Base-by-base conservation (phyloP, 1,140 invertebrate species). In the Trichoplusia ni region DNA sequence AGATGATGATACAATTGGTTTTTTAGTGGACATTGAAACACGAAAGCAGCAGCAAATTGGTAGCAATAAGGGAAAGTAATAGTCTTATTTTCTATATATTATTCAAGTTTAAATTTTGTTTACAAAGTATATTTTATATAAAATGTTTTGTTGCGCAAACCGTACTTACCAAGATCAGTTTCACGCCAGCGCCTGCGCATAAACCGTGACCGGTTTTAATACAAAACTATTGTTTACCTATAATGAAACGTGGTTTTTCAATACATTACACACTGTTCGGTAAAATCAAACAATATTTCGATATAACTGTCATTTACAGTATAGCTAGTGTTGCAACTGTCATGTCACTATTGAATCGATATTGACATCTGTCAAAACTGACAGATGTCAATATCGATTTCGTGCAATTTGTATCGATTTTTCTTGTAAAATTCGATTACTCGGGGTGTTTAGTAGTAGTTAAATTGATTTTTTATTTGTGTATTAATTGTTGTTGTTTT, bases 401-500 rank as follows among this genome's bases (percentile, higher is more conserved):
- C 1, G 31, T 11, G 31, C 13, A 2, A 1, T 7, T 7, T 33
- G n/a, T 2, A 11, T n/a, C n/a, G n/a, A n/a, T n/a, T n/a, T n/a
- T n/a, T n/a, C n/a, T n/a, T 33, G n/a, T 33, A 33, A 4, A 1
- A 4, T 33, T 33, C n/a, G 1, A 33, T 33, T 33, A n/a, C 2
- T n/a, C n/a, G 25, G 25, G 25, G 25, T 27, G 7, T 27, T 27
- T 27, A 27, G 25, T 27, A 27, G 7, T 27, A 27, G 7, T n/a
- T n/a, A n/a, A n/a, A 35, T 2, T 35, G 2, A 9, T 35, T 35
- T 35, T 35, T 13, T 13, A 13, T 35, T 2, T 2, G n/a, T 6
- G 2, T 53, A 35, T 8, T 37, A 23, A 47, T 54, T n/a, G 13
- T 21, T 35, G 11, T 64, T 54, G 64, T 59, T 71, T 64, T 79